Evolutionary conservation across 64 coral and sea anemone species (phyloP).

Genomic region (Catalaphyllia jardinei): DNA sequence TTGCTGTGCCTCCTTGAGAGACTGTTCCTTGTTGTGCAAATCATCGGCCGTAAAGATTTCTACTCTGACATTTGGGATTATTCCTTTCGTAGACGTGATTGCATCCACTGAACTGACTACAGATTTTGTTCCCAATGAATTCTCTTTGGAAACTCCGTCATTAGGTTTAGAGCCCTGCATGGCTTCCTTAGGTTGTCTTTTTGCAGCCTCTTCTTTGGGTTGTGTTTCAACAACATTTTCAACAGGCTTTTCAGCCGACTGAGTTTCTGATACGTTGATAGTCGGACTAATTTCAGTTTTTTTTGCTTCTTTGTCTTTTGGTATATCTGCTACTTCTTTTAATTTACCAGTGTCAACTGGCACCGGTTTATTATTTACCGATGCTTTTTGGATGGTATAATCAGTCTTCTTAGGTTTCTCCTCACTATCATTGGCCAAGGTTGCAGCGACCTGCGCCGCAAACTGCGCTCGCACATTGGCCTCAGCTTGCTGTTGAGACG

Average conservation of each 20-base stretch:
- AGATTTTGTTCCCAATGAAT: background rate
- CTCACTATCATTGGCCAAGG: slow-evolving; percentile 32
- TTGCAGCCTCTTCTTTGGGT: background rate
- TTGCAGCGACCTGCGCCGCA: slow-evolving; percentile 79
- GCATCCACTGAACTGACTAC: slow-evolving; percentile 37
- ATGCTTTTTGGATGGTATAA: slow-evolving; percentile 24
- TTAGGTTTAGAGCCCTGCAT: background rate
- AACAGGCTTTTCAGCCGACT: slow-evolving; percentile 14
- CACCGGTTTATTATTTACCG: background rate
- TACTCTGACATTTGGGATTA: slow-evolving; percentile 29
- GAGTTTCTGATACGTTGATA: background rate
- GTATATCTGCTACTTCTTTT: slow-evolving; percentile 1
- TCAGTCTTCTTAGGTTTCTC: slow-evolving; percentile 7
- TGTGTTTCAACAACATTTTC: slow-evolving; percentile 1
- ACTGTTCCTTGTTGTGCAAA: background rate
- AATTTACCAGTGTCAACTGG: background rate
- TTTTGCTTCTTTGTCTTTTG: slow-evolving; percentile 12
- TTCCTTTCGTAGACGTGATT: slow-evolving; percentile 8
- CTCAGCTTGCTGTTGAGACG: slow-evolving; percentile 42
- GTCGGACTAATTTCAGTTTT: slow-evolving; percentile 2
- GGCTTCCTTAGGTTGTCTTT: slow-evolving; percentile 34
- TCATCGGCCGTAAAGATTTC: slow-evolving; percentile 28
- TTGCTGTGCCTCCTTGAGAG: background rate
- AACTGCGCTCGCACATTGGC: slow-evolving; percentile 54
- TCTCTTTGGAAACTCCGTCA: slow-evolving; percentile 9